Percentiles rank a stretch among this genome's conserved stretches.
Evolutionary conservation across 2,888 invertebrate genomes (phyloP).

Genomic region (Habrosyne pyritoides): DNA sequence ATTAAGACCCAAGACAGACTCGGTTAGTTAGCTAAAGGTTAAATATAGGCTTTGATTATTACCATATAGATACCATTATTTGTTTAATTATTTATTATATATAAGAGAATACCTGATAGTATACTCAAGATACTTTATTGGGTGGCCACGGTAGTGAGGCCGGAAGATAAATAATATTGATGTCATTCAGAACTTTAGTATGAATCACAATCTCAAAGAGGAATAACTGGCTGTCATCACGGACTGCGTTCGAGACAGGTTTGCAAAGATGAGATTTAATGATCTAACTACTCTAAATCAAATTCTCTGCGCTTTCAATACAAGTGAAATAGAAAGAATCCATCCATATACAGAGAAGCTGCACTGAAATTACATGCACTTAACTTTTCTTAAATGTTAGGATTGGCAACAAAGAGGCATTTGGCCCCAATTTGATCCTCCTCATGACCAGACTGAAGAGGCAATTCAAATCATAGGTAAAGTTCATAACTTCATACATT

Average conservation of each 20-base stretch:
- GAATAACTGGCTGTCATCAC: constrained; percentile 76
- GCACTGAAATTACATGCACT: no score
- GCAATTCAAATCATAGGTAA: constrained; percentile 63
- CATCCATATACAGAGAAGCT: constrained; percentile 79
- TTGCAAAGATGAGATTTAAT: constrained; percentile 79
- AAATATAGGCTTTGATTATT: no score
- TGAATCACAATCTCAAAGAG: constrained; percentile 66
- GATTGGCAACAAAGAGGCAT: constrained; percentile 72
- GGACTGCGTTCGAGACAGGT: constrained; percentile 76
- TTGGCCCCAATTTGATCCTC: constrained; percentile 76
- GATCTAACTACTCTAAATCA: constrained; percentile 80
- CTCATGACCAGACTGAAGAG: constrained; percentile 62
- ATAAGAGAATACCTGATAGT: constrained; percentile 68
- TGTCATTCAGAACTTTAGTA: constrained; percentile 81
- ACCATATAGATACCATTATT: no score
- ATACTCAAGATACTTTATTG: constrained; percentile 69
- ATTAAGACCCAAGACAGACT: no score
- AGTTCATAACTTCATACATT: constrained; percentile 62
- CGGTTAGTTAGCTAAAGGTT: no score
- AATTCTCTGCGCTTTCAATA: constrained; percentile 83
- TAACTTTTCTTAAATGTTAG: no score
- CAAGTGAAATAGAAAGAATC: constrained; percentile 76
- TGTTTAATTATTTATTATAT: no score
- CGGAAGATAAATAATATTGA: constrained; percentile 80
- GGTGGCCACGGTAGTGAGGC: constrained; percentile 72